Evolutionary conservation across 30 jellyfish, hydroid and myxozoan species (phyloP).

Genomic region (Cassiopea xamachana): DNA sequence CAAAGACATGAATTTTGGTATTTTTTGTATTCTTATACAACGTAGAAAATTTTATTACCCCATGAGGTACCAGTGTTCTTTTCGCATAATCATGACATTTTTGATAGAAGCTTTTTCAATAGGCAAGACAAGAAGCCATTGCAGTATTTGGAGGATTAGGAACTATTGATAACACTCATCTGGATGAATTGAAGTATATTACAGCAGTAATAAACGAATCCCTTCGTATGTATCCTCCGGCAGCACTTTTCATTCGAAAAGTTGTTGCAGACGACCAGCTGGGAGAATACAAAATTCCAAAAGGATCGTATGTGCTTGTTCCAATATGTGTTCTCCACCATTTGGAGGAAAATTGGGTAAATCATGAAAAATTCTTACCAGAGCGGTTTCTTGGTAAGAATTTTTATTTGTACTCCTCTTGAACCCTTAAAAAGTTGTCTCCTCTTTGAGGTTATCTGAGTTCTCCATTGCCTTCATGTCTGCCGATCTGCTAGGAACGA

Average conservation of each 20-base stretch:
- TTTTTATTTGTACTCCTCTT: no score
- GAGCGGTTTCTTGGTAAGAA: slow-evolving; percentile 53
- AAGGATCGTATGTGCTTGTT: slow-evolving; percentile 42
- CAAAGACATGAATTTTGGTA: no score
- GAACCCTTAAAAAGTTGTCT: no score
- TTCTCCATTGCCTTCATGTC: no score
- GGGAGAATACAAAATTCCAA: slow-evolving; percentile 66
- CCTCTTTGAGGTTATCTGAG: no score
- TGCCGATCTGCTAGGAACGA: no score
- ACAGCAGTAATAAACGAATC: slow-evolving; percentile 72
- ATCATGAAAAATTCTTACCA: slow-evolving; percentile 58
- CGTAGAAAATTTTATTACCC: no score
- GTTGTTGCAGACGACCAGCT: slow-evolving; percentile 56
- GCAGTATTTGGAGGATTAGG: slow-evolving; percentile 23
- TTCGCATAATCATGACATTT: no score
- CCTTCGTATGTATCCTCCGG: slow-evolving; percentile 69
- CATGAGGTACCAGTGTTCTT: no score
- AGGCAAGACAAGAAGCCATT: slow-evolving; percentile 59
- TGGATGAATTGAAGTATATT: slow-evolving; percentile 47
- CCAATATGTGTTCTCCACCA: slow-evolving; percentile 51
- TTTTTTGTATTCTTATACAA: no score
- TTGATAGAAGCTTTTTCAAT: background rate
- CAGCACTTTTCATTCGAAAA: slow-evolving; percentile 37
- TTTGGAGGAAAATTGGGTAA: slow-evolving; percentile 60
- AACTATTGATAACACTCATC: background rate